These are phyloP conservation scores for Malurus elegans DNA, from an alignment of 2,113 vertebrate genomes.

Conservation along the genomic window DNA sequence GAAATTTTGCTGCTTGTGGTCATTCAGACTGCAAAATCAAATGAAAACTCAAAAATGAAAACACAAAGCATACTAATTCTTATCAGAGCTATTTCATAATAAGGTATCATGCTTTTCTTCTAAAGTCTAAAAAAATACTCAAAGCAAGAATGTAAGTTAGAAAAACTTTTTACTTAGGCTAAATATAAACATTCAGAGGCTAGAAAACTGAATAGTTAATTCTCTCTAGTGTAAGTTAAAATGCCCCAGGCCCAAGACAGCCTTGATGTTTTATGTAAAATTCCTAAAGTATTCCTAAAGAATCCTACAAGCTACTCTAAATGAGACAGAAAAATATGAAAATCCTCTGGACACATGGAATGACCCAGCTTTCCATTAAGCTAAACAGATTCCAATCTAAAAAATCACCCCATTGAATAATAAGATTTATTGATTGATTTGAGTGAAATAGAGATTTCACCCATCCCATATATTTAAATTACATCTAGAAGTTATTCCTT, in stretches of 20 bases:
- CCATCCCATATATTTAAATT: background rate
- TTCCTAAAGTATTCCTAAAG: background rate
- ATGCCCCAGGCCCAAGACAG: background rate
- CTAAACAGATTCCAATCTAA: background rate
- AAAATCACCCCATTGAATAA: background rate
- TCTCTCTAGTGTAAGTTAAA: background rate
- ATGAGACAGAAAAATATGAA: background rate
- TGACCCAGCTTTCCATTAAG: background rate
- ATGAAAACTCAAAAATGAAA: background rate
- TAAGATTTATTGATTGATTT: background rate
- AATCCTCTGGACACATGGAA: background rate
- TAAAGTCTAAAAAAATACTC: background rate
- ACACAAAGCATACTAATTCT: background rate
- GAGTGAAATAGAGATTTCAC: background rate
- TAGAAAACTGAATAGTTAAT: background rate
- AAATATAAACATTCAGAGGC: background rate
- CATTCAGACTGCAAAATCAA: background rate
- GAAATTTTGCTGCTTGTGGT: background rate
- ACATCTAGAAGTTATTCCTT: background rate
- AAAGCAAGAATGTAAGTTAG: background rate
- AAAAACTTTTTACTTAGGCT: background rate
- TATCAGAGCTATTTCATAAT: background rate
- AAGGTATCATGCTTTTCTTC: background rate
- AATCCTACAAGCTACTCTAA: background rate
- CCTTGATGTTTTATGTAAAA: background rate